Conservation (phyloP, 2,113 vertebrate species). For the Elanus axillaris region DNA sequence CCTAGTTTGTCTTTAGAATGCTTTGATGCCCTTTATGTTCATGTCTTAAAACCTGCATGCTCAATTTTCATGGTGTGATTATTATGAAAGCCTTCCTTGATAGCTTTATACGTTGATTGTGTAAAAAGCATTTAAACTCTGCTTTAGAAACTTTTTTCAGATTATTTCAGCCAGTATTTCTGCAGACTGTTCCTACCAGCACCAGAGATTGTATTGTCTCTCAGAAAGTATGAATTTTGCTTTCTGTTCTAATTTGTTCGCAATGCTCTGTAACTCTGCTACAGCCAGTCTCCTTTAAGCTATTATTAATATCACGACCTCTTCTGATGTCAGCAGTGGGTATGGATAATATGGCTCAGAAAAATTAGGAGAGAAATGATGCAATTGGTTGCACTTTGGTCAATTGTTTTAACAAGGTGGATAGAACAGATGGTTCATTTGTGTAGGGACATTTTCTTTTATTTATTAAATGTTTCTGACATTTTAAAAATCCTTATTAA, state of each 20-base stretch:
- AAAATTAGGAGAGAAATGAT: background rate
- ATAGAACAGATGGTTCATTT: background rate
- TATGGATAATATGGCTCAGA: background rate
- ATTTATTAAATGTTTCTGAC: background rate
- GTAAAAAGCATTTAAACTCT: slow-evolving; percentile 8
- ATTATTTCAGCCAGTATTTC: background rate
- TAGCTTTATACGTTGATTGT: background rate
- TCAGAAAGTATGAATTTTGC: background rate
- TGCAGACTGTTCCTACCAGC: background rate
- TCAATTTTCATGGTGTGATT: slow-evolving; percentile 22
- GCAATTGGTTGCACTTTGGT: background rate
- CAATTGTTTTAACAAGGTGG: background rate
- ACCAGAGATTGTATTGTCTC: background rate
- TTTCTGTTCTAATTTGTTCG: background rate
- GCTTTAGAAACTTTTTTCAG: background rate
- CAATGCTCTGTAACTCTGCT: background rate
- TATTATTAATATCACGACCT: background rate
- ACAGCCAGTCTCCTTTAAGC: background rate
- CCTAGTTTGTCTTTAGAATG: slow-evolving; percentile 2
- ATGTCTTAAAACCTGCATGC: background rate
- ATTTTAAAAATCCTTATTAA: background rate
- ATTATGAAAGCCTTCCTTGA: background rate
- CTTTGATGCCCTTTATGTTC: slow-evolving; percentile 34
- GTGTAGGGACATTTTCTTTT: background rate
- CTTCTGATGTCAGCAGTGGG: background rate